Evolutionary conservation across 2,888 invertebrate genomes (phyloP), one percentile per base, ranked within the genome.

Genomic region (Cyclophora albipunctata): DNA sequence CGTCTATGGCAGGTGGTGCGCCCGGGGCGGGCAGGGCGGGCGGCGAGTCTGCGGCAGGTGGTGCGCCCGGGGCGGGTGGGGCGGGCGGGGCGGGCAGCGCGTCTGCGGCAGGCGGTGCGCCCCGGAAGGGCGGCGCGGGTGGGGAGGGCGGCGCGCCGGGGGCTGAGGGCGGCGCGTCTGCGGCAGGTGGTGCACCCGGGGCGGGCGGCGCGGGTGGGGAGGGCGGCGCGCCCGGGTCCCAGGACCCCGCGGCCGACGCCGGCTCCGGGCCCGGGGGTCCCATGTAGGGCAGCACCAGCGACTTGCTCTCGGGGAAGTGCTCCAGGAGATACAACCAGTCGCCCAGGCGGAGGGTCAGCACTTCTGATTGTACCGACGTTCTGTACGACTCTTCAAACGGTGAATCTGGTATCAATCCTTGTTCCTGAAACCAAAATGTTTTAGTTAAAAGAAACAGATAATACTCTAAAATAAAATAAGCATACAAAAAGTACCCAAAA

Each of bases 321-420:
- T 70, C 61, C 6, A 84, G 52, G 3, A 85, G 66, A 48, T 76
- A 66, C 47, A 75, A 72, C 84, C 84, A 84, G 50, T 81, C 73
- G 1, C 73, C 64, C 0, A 81, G 66, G 40, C 60, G 53, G 0
- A 85, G 65, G 0, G 81, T 78, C 2, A 85, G 69, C 3, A 85
- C 73, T 71, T 81, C 77, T 0, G 78, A 71, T 46, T 77, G 79
- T 3, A 55, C 64, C 3, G 66, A 48, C 0, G 81, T 78, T 47
- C 69, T 66, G 56, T 84, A 85, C 1, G 84, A 78, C 51, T 72
- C 63, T 2, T 51, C 63, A 55, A 64, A 84, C 1, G 80, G 79
- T 3, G 67, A 54, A 45, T 80, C 65, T 5, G 66, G 69, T 4
- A 62, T 47, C 20, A 84, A 49, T 2, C 85, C 85, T 63, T 84